Percentiles rank a stretch among this genome's conserved stretches.
Evolutionary conservation across 2,797 vertebrate species (phyloP).

Genomic region (Mormyrops boulengeri): DNA sequence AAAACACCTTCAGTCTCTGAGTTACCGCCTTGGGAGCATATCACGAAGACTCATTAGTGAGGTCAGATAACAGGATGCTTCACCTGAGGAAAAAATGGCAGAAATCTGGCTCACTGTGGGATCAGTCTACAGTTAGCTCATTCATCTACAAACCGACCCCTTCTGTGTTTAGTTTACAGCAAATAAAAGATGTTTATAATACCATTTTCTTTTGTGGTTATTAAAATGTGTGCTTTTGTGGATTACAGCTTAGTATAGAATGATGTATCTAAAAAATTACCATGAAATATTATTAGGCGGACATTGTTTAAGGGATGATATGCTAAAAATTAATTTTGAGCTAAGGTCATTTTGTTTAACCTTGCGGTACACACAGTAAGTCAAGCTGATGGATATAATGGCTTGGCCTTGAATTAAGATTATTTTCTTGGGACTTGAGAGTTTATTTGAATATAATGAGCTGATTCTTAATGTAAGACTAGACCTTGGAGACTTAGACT

Average conservation of each 20-base stretch:
- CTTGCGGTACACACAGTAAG: not conserved
- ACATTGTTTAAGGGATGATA: not conserved
- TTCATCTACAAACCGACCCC: not conserved
- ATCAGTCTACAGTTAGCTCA: slow-evolving; percentile 12
- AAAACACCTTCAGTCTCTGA: slow-evolving; percentile 15
- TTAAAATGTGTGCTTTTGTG: not conserved
- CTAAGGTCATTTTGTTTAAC: not conserved
- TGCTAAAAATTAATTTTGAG: not conserved
- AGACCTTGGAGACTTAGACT: not conserved
- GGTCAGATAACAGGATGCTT: slow-evolving; percentile 12
- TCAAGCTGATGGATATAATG: not conserved
- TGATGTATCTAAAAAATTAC: not conserved
- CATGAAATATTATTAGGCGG: not conserved
- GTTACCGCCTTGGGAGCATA: slow-evolving; percentile 8
- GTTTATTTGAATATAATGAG: not conserved
- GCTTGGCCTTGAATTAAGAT: not conserved
- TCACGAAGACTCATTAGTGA: slow-evolving; percentile 15
- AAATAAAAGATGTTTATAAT: not conserved
- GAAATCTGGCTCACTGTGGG: slow-evolving; percentile 5
- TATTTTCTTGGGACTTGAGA: not conserved
- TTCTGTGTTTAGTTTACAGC: not conserved
- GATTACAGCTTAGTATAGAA: not conserved
- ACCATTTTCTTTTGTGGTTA: not conserved
- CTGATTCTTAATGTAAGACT: not conserved
- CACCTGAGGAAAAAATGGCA: slow-evolving; percentile 19